phyloP scores from a whole-genome alignment of 1,140 invertebrate species.

The Mizuhopecten yessoensis region DNA sequence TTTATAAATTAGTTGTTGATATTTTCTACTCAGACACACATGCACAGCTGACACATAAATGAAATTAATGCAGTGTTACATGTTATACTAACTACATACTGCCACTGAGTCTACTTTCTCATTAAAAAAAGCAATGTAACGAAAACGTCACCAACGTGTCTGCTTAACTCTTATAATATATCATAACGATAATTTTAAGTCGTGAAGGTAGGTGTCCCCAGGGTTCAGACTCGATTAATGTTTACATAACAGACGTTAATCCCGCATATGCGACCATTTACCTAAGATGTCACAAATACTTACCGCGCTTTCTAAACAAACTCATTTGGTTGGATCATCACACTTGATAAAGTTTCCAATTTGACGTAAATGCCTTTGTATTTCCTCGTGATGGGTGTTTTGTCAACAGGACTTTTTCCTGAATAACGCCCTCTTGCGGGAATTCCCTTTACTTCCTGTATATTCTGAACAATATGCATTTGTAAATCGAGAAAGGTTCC shows the following conservation, averaged over 20 bases:
- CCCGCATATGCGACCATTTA: neutral
- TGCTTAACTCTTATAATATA: no score
- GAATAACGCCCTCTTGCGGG: slow-evolving; percentile 22
- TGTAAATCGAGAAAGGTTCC: neutral
- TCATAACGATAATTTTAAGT: no score
- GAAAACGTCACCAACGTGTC: no score
- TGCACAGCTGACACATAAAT: no score
- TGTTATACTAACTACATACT: no score
- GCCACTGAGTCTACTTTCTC: no score
- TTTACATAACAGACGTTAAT: no score
- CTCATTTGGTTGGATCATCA: slow-evolving; percentile 32
- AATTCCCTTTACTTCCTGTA: slow-evolving; percentile 44
- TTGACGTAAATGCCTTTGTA: slow-evolving; percentile 4
- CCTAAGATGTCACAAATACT: neutral
- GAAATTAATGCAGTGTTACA: no score
- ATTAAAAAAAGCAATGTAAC: no score
- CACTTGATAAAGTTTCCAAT: slow-evolving; percentile 3
- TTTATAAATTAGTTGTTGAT: no score
- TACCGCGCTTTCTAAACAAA: slow-evolving; percentile 14
- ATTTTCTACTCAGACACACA: no score
- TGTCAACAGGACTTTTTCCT: slow-evolving; percentile 43
- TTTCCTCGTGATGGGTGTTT: slow-evolving; percentile 51
- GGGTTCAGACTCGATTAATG: no score
- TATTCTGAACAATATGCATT: neutral
- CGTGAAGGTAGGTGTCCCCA: neutral